phyloP scores from a whole-genome alignment of 2,888 invertebrate genomes.

The Drosophila austrosaltans region DNA sequence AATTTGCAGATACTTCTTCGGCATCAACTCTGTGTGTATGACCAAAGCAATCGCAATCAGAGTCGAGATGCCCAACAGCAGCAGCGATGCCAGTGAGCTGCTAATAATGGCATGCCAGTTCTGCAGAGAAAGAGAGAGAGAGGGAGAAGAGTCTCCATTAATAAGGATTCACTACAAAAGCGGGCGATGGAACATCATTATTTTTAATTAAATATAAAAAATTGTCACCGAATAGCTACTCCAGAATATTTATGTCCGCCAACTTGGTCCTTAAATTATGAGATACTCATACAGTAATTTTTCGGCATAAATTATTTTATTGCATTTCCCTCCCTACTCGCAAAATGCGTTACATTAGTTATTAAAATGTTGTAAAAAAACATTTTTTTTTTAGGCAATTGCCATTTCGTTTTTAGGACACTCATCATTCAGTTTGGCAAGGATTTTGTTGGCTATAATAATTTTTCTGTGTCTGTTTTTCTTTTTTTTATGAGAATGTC shows the following conservation, averaged over 20 bases:
- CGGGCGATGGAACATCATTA: constrained; percentile 64
- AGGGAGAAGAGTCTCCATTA: constrained; percentile 43
- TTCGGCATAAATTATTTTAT: constrained; percentile 60
- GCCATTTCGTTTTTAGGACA: constrained; percentile 8
- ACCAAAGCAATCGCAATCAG: constrained; percentile 84
- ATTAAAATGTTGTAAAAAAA: constrained; percentile 71
- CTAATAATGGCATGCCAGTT: constrained; percentile 86
- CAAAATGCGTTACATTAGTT: constrained; percentile 52
- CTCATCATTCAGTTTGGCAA: neutral
- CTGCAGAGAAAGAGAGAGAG: constrained; percentile 82
- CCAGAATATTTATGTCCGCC: constrained; percentile 43
- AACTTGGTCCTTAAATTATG: constrained; percentile 50
- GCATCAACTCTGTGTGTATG: constrained; percentile 83
- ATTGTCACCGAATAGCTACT: constrained; percentile 48
- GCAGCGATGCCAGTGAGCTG: constrained; percentile 86
- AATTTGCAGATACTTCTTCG: constrained; percentile 79
- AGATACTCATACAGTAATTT: constrained; percentile 48
- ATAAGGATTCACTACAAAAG: constrained; percentile 59
- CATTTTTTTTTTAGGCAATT: constrained; percentile 24
- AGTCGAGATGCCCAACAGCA: constrained; percentile 87
- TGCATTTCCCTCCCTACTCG: constrained; percentile 31
- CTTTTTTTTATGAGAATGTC: neutral
- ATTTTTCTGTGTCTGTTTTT: neutral
- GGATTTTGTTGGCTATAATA: constrained; percentile 20
- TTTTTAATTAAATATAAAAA: constrained; percentile 76